phyloP scores from a whole-genome alignment of 2,113 vertebrate genomes.

The Oryzias celebensis region DNA sequence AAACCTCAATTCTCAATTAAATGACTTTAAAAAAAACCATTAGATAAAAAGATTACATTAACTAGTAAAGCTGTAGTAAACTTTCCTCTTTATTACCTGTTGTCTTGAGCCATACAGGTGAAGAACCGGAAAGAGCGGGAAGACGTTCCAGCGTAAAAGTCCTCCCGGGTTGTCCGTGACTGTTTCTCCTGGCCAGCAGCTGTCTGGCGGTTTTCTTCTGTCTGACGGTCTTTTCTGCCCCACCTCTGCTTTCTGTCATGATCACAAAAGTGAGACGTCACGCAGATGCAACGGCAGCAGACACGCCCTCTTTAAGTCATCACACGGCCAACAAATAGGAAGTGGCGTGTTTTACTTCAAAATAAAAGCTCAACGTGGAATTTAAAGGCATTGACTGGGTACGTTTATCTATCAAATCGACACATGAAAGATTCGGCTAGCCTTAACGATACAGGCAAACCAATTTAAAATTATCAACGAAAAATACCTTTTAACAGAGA shows the following conservation, averaged over 20 bases:
- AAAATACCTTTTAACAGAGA: too few relatives aligned
- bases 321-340: constrained; percentile 3
- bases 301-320: constrained; percentile 46
- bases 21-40: too few relatives aligned
- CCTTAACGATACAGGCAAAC: too few relatives aligned
- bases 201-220: constrained; percentile 14
- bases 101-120: constrained; percentile 50
- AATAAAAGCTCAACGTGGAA: constrained; percentile 25
- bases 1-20: neutral
- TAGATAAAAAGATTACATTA: too few relatives aligned
- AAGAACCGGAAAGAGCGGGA: constrained; percentile 28
- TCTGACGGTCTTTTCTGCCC: neutral
- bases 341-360: neutral
- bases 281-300: constrained; percentile 17
- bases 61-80: neutral
- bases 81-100: constrained; percentile 39
- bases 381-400: too few relatives aligned
- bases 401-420: too few relatives aligned
- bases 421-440: too few relatives aligned
- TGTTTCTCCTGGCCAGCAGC: constrained; percentile 37
- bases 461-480: too few relatives aligned
- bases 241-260: constrained; percentile 29
- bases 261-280: constrained; percentile 45
- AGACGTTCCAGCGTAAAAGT: constrained; percentile 25
- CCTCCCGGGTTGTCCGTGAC: constrained; percentile 13